Base-by-base conservation (phyloP, 2,888 invertebrate species). In the Nomada goodeniana region DNA sequence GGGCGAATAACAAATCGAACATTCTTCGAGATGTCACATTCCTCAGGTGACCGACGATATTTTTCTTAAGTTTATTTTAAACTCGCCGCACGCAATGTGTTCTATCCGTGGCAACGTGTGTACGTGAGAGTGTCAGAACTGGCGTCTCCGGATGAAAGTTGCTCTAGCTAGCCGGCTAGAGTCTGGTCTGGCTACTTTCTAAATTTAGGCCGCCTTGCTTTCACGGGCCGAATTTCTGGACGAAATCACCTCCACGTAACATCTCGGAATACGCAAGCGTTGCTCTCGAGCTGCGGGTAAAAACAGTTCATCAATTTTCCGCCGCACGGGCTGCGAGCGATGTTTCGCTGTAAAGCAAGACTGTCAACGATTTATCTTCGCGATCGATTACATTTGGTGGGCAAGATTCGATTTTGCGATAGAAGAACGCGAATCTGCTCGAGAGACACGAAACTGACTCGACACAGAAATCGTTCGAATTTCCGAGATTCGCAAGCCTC, bases 141-240 rank as follows among this genome's bases (percentile, higher is more conserved):
- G 57, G 29, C 70, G 73, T 73, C 73, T 42, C 72, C 52, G 11
- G 79, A 88, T 86, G 90, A 90, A 89, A 89, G 90, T 89, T 81
- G 86, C 84, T 88, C 87, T 85, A 87, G 88, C 86, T 77, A 20
- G 76, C 65, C 20, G 57, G 29, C 72, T 82, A 82, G 84, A 87
- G 86, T 50, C 80, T 83, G 84, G 83, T 82, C 87, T 83, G 85
- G 83, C 85, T 86, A 90, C 91, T 91, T 92, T 92, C 91, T 92
- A 92, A 92, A 91, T 91, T 92, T 92, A 91, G 91, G 90, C 88
- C 86, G 83, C 36, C 78, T 87, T 87, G 88, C 90, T 91, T 91
- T 91, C 90, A 87, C 91, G 86, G 80, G 84, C 88, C 85, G 86
- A 89, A 86, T 86, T 90, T 84, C 80, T 85, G 76, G 69, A 78